These are phyloP conservation scores for Octomys mimax DNA, from an alignment of 2,797 vertebrate species.

Conservation along the genomic window DNA sequence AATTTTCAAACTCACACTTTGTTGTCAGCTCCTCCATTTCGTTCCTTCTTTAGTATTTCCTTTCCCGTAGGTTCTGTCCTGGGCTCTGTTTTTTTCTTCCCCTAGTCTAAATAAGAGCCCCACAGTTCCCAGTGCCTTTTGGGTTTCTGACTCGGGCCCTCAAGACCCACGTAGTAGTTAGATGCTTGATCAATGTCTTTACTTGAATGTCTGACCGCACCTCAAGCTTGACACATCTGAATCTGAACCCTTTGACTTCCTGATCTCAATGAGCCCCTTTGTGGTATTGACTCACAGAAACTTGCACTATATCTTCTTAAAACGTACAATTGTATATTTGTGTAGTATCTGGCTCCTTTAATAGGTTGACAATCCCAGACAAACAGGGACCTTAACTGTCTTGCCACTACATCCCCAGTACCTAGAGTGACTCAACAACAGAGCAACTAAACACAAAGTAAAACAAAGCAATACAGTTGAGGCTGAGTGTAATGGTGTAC, in stretches of 20 bases:
- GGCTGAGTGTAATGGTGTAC: neutral
- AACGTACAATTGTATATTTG: neutral
- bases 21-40: neutral
- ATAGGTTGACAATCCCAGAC: neutral
- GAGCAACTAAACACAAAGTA: neutral
- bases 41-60: neutral
- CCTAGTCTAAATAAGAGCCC: neutral
- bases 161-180: neutral
- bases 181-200: neutral
- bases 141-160: neutral
- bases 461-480: neutral
- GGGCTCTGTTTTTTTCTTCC: neutral
- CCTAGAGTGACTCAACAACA: neutral
- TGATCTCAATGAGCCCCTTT: neutral
- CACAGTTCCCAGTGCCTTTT: neutral
- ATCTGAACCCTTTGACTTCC: neutral
- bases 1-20: neutral
- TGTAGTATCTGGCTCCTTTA: neutral
- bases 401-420: neutral
- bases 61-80: neutral
- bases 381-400: neutral
- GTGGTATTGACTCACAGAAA: neutral
- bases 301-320: neutral
- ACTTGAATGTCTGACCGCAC: neutral
- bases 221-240: neutral